phyloP scores from a whole-genome alignment of 2,888 invertebrate species.

The Philopedon plagiatum region DNA sequence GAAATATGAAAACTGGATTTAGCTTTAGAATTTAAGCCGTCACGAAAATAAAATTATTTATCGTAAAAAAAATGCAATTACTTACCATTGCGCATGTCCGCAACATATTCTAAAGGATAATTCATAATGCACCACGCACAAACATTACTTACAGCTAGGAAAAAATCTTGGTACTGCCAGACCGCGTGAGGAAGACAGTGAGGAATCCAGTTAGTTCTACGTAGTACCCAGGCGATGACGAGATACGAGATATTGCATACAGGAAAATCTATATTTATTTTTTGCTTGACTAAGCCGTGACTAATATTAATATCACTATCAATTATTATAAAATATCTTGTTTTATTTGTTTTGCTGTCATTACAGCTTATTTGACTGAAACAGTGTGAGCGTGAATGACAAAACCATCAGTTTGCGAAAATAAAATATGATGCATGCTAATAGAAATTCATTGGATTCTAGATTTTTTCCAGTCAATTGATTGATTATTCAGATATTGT shows the following conservation, averaged over 20 bases:
- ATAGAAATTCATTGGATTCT: constrained; percentile 2
- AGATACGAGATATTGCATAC: constrained; percentile 22
- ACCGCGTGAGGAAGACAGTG: constrained; percentile 13
- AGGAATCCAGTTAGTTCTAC: not conserved
- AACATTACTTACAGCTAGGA: constrained; percentile 17
- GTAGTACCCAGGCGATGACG: constrained; percentile 13
- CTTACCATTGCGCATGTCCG: not conserved
- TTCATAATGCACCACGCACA: not conserved
- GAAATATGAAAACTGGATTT: no score
- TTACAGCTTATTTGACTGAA: not conserved
- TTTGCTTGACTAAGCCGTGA: constrained; percentile 43
- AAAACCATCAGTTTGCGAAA: not conserved
- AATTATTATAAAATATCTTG: constrained; percentile 14
- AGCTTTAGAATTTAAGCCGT: no score
- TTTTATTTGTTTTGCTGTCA: constrained; percentile 6
- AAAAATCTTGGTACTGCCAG: constrained; percentile 15
- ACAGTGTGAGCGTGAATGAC: not conserved
- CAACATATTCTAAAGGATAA: not conserved
- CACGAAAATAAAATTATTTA: not conserved
- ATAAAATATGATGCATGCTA: constrained; percentile 3
- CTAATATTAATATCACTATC: constrained; percentile 30
- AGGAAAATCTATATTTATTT: constrained; percentile 43
- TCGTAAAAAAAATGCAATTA: not conserved
- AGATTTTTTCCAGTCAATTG: not conserved
- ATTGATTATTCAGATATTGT: not conserved